Base-by-base conservation (phyloP, 2,113 vertebrate species). In the Hoplias malabaricus region DNA sequence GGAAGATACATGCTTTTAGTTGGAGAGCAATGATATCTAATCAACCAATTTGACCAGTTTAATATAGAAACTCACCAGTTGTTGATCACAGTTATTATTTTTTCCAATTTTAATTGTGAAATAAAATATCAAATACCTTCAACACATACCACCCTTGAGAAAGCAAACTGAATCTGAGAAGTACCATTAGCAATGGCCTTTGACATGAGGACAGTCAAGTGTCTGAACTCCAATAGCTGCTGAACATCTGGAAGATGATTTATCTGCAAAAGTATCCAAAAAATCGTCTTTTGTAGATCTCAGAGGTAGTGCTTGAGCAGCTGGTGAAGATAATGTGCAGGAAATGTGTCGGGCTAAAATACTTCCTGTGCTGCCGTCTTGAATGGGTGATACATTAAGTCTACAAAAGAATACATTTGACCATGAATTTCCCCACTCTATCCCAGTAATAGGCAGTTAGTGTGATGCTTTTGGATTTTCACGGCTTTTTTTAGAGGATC, bases 361-460 rank as follows among this genome's bases (percentile, higher is more conserved):
- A 63, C 61, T 69, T 80, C 56, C 54, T 75, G 48, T 61, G 78
- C 74, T 77, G 65, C 54, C 79, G 62, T 73, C 36, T 59, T 76
- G 74, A 87, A 83, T 70, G 86, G 36, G 19, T 73, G 75, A 82
- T 67, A 34, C 82, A 80, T 86, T 84, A 82, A 73, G 72, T 74
- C 62, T 87, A 87, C 83, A 90, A 90, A 86, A 73, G 77, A 73
- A 79, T 82, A 53, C 81, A 82, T 84, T 86, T 74, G 65, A 80
- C 84, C 83, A 79, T 83, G 33, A 38, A 50, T 29, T 29, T 78
- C 34, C 70, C 79, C 57, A 13, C 62, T 71, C 65, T 80, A 79
- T 87, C 83, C 83, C 79, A 80, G 62, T 73, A 72, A 85, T 70
- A 82, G 86, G 73, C 80, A 68, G 86, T 85, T 89, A 86, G 87